A percentile compares a stretch with the other conserved stretches of the same genome.
phyloP scores from a whole-genome alignment of 2,797 vertebrate genomes.

The Tauraco hartlaubi region DNA sequence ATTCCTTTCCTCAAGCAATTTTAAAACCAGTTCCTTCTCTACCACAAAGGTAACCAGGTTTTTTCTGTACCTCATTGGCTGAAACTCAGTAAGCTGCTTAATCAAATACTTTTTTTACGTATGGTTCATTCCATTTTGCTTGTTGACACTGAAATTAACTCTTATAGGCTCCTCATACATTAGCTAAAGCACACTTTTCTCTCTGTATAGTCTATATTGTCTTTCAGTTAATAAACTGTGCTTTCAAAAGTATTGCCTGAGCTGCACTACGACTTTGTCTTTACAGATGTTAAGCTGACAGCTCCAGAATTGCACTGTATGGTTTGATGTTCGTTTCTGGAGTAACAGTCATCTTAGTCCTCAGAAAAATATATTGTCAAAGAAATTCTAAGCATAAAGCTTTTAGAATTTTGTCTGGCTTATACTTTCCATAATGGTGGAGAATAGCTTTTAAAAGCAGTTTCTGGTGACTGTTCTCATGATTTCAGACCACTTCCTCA shows the following conservation, averaged over 20 bases:
- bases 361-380: slow-evolving; percentile 1
- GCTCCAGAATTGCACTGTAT: neutral
- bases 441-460: neutral
- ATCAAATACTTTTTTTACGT: neutral
- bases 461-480: neutral
- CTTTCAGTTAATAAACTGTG: neutral
- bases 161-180: neutral
- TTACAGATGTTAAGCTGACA: neutral
- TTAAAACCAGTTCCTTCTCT: neutral
- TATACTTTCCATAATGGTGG: neutral
- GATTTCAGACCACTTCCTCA: neutral
- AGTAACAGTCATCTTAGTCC: neutral
- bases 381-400: neutral
- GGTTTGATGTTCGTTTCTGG: neutral
- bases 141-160: neutral
- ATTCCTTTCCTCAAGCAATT: neutral
- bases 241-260: neutral
- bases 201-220: neutral
- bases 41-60: neutral
- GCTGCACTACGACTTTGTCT: neutral
- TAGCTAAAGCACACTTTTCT: neutral
- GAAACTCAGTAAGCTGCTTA: neutral
- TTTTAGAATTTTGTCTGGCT: neutral
- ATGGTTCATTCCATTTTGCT: neutral
- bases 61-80: neutral